Base-by-base conservation (phyloP, 92 coral and sea anemone genomes). In the Zoanthus gigantus region DNA sequence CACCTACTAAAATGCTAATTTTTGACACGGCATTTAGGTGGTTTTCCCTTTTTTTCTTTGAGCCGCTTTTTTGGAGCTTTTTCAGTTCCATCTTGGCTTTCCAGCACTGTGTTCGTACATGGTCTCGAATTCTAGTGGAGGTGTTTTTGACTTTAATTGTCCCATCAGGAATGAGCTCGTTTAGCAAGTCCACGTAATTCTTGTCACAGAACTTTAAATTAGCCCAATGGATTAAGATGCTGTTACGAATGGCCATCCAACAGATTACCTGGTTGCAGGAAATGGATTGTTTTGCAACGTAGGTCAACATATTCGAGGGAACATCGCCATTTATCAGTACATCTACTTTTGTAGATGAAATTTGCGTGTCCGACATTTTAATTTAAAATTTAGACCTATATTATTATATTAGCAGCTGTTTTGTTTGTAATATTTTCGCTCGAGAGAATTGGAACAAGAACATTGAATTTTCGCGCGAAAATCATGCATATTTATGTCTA, bases 151-250 rank as follows among this genome's bases (percentile, higher is more conserved):
- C 63, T 29, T 78, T 87, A 76, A 87, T 52, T 23, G 90, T 53
- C 11, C 72, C 72, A 79, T 87, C 73, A 9, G 90, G 90, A 75
- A 87, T 87, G 90, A 87, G 72, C 17, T 78, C 79, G 74, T 87
- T 87, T 48, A 87, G 85, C 58, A 87, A 47, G 79, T 78, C 86
- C 16, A 79, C 50, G 72, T 87, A 86, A 65, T 28, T 87, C 57
- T 78, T 77, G 34, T 79, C 48, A 67, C 60, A 28, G 37, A 5
- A 31, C 53, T 78, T 68, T 46, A 65, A 68, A 67, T 87, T 79
- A 37, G 72, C 46, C 72, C 80, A 78, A 63, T 67, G 86, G 37
- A 87, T 28, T 61, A 87, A 78, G 76, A 79, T 42, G 79, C 54
- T 78, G 11, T 87, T 87, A 77, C 76, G 58, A 76, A 87, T 79